Conservation (phyloP, 1,140 invertebrate genomes). For the fruit fly (Drosophila melanogaster) region Release_6_plus_ISO1_MT NT_033777.3:11128001-11128500, state of each 20-base stretch:
- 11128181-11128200: slow-evolving; percentile 85
- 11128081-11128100: slow-evolving; percentile 56
- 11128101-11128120: slow-evolving; percentile 74
- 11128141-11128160: slow-evolving; percentile 86
- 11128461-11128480: slow-evolving; percentile 12
- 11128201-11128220: slow-evolving; percentile 86
- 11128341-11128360: background rate
- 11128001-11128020: slow-evolving; percentile 20
- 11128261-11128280: slow-evolving; percentile 20
- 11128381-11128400: slow-evolving; percentile 25
- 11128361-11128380: background rate
- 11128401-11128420: slow-evolving; percentile 2
- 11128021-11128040: slow-evolving; percentile 33
- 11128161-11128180: slow-evolving; percentile 85
- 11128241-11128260: slow-evolving; percentile 42
- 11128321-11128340: slow-evolving; percentile 11
- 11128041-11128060: background rate
- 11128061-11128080: slow-evolving; percentile 60
- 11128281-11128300: slow-evolving; percentile 24
- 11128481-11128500: background rate
- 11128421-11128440: background rate
- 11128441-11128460: slow-evolving; percentile 33
- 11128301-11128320: slow-evolving; percentile 32
- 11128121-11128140: slow-evolving; percentile 77
- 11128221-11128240: slow-evolving; percentile 84